Evolutionary conservation across 2,797 vertebrate species (phyloP).

Genomic region (Chromis chromis): DNA sequence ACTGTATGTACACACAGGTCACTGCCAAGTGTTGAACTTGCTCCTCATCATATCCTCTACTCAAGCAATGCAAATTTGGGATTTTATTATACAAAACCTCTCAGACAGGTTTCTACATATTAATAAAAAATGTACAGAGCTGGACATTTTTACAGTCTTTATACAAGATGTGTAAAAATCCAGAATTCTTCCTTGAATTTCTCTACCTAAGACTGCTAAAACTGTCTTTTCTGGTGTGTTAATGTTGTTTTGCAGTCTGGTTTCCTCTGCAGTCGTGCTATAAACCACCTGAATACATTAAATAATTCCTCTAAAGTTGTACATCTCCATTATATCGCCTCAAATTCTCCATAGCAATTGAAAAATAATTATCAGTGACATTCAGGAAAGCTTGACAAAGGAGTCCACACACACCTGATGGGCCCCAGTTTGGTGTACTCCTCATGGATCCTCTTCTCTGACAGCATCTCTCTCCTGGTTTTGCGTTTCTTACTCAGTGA

Average conservation of each 20-base stretch:
- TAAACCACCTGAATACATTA: background rate
- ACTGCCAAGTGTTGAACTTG: too few species aligned
- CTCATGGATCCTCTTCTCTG: constrained; percentile 94
- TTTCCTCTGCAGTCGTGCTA: too few species aligned
- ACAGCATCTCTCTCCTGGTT: constrained; percentile 92
- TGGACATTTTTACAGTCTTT: background rate
- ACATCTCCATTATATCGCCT: background rate
- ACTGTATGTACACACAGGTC: background rate
- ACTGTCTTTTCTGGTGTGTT: background rate
- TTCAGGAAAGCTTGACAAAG: background rate
- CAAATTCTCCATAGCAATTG: background rate
- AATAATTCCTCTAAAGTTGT: background rate
- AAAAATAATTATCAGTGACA: background rate
- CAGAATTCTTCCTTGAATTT: background rate
- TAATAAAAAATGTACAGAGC: too few species aligned
- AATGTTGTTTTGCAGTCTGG: background rate
- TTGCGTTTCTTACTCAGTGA: constrained; percentile 97
- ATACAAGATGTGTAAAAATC: background rate
- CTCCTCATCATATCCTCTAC: too few species aligned
- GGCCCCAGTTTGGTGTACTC: constrained; percentile 94
- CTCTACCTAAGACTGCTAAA: background rate
- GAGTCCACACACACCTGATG: constrained; percentile 83
- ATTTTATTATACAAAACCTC: too few species aligned
- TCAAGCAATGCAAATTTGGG: too few species aligned
- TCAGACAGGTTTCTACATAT: background rate